These are phyloP conservation scores for Ferrisia virgata DNA, from an alignment of 2,888 invertebrate genomes.

Conservation along the genomic window DNA sequence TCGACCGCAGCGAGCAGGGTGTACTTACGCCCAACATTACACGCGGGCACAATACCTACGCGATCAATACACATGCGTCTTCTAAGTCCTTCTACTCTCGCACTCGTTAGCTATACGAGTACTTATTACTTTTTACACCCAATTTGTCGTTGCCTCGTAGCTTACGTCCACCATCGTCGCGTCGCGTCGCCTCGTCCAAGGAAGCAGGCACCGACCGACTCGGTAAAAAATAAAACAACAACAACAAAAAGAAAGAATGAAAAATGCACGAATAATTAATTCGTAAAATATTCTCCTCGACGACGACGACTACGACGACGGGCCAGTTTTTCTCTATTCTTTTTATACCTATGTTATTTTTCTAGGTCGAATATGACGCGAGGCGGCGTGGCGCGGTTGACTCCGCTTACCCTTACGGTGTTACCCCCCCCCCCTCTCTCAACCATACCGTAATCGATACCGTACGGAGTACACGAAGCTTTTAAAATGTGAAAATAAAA, in stretches of 20 bases:
- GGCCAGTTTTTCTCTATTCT: not conserved
- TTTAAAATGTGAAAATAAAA: not conserved
- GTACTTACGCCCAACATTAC: not conserved
- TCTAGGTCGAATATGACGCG: not conserved
- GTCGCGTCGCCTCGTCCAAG: too few relatives aligned
- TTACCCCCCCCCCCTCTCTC: too few relatives aligned
- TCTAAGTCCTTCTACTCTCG: not conserved
- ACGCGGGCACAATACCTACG: not conserved
- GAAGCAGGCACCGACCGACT: too few relatives aligned
- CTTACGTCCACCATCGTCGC: not conserved
- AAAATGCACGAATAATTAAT: slow-evolving; percentile 8
- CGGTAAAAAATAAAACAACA: too few relatives aligned
- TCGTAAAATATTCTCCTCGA: not conserved
- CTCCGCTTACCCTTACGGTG: not conserved
- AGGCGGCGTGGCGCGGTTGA: not conserved
- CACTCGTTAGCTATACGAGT: not conserved
- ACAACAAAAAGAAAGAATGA: too few relatives aligned
- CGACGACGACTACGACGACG: not conserved
- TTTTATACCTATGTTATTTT: not conserved
- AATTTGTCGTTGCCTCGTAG: slow-evolving; percentile 2
- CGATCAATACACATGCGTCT: slow-evolving; percentile 16
- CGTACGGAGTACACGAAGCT: not conserved
- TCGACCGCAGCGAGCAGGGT: not conserved
- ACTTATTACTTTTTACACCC: slow-evolving; percentile 15
- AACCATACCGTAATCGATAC: not conserved